These are phyloP conservation scores for Sylvicola cinctus DNA, from an alignment of 2,888 invertebrate genomes.

Conservation along the genomic window DNA sequence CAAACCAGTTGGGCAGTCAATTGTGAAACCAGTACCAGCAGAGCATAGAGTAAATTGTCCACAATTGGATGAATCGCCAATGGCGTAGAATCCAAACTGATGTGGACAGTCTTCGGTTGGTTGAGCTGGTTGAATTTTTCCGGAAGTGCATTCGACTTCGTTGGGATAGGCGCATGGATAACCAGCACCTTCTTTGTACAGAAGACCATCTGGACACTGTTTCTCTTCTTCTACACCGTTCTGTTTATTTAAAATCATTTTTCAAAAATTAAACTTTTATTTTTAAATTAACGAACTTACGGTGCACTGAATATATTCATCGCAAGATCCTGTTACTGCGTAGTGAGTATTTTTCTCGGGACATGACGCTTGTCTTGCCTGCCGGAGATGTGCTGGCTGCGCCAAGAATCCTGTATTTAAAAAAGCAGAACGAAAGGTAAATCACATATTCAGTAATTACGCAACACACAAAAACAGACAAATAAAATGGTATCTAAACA, in stretches of 20 bases:
- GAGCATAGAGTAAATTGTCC: conserved; percentile 68
- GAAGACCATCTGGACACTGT: conserved; percentile 60
- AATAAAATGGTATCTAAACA: too few relatives aligned
- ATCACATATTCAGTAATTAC: too few relatives aligned
- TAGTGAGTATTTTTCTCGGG: conserved; percentile 47
- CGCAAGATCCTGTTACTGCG: conserved; percentile 47
- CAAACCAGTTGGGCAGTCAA: conserved; percentile 66
- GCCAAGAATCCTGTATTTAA: too few relatives aligned
- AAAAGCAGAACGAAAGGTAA: too few relatives aligned
- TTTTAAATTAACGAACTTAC: too few relatives aligned
- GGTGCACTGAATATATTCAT: conserved; percentile 48
- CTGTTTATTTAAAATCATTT: too few relatives aligned
- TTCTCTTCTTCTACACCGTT: conserved; percentile 57
- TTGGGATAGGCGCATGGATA: conserved; percentile 73
- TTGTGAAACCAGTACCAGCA: conserved; percentile 47
- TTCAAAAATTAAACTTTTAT: too few relatives aligned
- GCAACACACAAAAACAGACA: too few relatives aligned
- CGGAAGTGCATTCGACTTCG: conserved; percentile 57
- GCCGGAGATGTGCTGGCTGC: too few relatives aligned
- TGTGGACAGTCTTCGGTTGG: conserved; percentile 63
- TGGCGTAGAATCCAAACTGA: conserved; percentile 60
- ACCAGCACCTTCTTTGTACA: conserved; percentile 50
- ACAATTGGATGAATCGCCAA: conserved; percentile 45
- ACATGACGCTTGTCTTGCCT: too few relatives aligned
- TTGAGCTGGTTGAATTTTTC: conserved; percentile 30